phyloP scores from a whole-genome alignment of 2,113 vertebrate genomes.

The Antidorcas marsupialis region DNA sequence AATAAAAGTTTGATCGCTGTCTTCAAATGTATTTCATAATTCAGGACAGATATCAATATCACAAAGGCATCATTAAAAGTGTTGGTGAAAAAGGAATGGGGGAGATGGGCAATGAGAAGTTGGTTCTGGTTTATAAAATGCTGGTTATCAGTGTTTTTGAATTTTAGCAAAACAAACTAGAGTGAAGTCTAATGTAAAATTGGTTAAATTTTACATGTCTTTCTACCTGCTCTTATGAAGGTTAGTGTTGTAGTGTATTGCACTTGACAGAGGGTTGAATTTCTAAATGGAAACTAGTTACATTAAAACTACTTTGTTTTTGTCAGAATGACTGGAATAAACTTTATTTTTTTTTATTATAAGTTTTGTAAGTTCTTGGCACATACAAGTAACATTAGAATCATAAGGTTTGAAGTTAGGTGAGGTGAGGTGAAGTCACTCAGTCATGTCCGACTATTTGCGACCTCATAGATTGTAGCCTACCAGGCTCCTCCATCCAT shows the following conservation, averaged over 20 bases:
- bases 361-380: neutral
- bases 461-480: too few species aligned
- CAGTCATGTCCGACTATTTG: too few species aligned
- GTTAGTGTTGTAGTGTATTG: neutral
- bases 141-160: neutral
- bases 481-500: too few species aligned
- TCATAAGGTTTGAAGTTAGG: neutral
- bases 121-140: neutral
- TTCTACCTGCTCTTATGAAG: neutral
- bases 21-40: neutral
- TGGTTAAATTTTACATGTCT: neutral
- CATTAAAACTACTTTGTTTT: neutral
- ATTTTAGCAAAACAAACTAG: neutral
- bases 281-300: neutral
- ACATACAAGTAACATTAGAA: neutral
- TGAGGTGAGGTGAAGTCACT: too few species aligned
- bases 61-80: neutral
- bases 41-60: neutral
- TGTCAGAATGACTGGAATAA: neutral
- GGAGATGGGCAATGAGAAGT: neutral
- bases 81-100: fast-evolving
- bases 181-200: neutral
- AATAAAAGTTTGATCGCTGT: neutral
- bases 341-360: neutral
- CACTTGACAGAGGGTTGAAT: neutral